Evolutionary conservation across 1,140 invertebrate genomes (phyloP), one percentile per base, ranked within the genome.

Genomic region (Orussus abietinus): DNA sequence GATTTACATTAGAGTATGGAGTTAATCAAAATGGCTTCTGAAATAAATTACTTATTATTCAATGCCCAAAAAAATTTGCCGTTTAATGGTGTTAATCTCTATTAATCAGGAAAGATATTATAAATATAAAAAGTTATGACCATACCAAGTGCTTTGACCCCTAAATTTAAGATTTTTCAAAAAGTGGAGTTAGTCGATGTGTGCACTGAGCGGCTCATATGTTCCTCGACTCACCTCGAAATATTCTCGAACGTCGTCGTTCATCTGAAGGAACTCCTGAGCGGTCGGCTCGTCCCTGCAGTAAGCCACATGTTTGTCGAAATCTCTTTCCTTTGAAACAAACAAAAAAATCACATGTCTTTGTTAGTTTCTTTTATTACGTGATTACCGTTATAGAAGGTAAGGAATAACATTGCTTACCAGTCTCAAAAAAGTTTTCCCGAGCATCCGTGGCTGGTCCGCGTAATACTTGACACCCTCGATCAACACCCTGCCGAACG

Each of bases 381-480:
- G 6, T 25, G 22, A 7, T 25, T 25, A 25, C n/a, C n/a, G n/a
- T 25, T 7, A 25, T 6, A 36, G 7, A 14, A 10, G 7, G 35
- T 28, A 3, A 22, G 15, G 10, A 36, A 38, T 21, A 6, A 10
- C 12, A 32, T 21, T 40, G 60, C 76, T 76, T 60, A 82, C 80
- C 78, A 95, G 72, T 59, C 90, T 76, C 28, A 95, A 66, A 66
- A 95, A 90, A 31, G 90, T 89, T 60, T 86, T 86, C 9, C 88
- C 90, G 28, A 94, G 77, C 78, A 91, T 85, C 12, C 80, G 80
- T 31, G 91, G 90, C 61, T 95, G 87, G 50, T 86, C 85, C 5
- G 88, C 85, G 66, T 95, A 92, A 69, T 92, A 95, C 61, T 94
- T 92, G 28, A 96, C 82, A 35, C 91, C 92, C 70, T 95, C 91